A percentile compares a stretch with the other conserved stretches of the same genome.
These are phyloP conservation scores for Zapornia atra DNA, from an alignment of 2,113 vertebrate genomes.

Conservation along the genomic window DNA sequence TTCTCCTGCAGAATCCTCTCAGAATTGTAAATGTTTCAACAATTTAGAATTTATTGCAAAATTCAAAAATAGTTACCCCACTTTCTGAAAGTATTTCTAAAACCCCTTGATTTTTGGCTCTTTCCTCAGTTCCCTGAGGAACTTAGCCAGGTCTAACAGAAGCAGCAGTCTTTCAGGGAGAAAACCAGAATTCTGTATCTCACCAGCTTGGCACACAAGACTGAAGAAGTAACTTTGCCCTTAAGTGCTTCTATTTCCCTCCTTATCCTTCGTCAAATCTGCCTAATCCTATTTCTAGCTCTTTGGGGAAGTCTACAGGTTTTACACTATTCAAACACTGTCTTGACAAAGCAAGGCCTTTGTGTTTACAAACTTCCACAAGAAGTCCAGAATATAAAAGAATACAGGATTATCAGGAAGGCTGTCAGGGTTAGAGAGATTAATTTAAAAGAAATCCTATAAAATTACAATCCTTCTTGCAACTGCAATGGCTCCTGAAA, in stretches of 20 bases:
- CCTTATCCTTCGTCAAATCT: neutral
- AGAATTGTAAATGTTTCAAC: neutral
- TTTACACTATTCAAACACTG: neutral
- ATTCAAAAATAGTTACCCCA: neutral
- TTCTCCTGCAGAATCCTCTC: neutral
- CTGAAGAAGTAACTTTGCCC: neutral
- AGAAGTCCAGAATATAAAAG: neutral
- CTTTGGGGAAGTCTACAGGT: neutral
- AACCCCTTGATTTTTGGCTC: neutral
- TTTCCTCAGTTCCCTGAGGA: neutral
- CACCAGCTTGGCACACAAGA: accelerated
- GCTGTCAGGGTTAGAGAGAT: neutral
- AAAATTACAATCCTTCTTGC: neutral
- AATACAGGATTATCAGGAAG: neutral
- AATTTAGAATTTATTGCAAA: neutral
- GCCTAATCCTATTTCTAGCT: neutral
- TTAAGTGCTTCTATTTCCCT: neutral
- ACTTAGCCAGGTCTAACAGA: neutral
- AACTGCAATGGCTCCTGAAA: neutral
- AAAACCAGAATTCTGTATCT: neutral
- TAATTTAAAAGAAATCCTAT: neutral
- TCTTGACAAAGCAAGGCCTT: neutral
- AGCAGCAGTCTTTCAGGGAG: neutral
- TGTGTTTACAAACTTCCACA: neutral
- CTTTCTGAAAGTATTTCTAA: neutral